phyloP scores from a whole-genome alignment of 2,888 invertebrate species.

The Liodrosophila aerea region DNA sequence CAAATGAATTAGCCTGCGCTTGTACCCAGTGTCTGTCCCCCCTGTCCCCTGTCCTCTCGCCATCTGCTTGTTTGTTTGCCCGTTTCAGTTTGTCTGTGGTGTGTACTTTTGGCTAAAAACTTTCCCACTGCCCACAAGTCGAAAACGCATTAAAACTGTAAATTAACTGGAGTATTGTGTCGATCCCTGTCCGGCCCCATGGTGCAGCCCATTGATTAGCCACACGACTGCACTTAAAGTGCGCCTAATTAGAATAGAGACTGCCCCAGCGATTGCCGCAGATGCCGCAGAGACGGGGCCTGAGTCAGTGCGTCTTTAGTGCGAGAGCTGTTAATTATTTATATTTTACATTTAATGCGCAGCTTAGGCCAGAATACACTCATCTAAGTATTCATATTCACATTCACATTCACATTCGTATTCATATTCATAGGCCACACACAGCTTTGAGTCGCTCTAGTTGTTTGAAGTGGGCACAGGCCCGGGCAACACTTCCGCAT shows the following conservation, averaged over 20 bases:
- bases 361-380: constrained; percentile 53
- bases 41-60: constrained; percentile 4
- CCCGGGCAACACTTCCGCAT: constrained; percentile 74
- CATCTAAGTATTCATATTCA: constrained; percentile 49
- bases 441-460: constrained; percentile 62
- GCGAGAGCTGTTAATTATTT: constrained; percentile 67
- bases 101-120: constrained; percentile 37
- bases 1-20: constrained; percentile 63
- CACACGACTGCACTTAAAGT: constrained; percentile 59
- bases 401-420: constrained; percentile 35
- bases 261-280: constrained; percentile 54
- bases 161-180: constrained; percentile 69
- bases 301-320: constrained; percentile 24
- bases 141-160: constrained; percentile 75
- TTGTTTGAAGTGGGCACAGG: constrained; percentile 69
- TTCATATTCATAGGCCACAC: constrained; percentile 54
- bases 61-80: constrained; percentile 37
- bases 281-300: no score
- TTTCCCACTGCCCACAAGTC: constrained; percentile 61
- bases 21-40: constrained; percentile 35
- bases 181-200: constrained; percentile 40
- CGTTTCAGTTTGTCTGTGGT: constrained; percentile 21
- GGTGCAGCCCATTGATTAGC: constrained; percentile 54
- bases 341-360: constrained; percentile 75
- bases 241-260: constrained; percentile 58